Evolutionary conservation across 2,888 invertebrate species (phyloP).

Genomic region (Mylabris sibirica): DNA sequence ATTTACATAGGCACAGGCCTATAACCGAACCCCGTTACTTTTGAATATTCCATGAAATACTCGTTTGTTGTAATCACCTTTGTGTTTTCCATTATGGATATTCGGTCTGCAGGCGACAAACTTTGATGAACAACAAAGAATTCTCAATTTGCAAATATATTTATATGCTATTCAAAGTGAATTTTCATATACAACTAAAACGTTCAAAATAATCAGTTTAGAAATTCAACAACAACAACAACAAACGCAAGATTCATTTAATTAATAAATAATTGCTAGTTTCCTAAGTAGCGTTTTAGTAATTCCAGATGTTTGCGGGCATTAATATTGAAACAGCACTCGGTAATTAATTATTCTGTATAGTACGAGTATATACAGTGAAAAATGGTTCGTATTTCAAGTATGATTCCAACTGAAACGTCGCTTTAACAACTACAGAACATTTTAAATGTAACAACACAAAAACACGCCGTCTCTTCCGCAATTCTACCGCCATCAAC

Average conservation of each 20-base stretch:
- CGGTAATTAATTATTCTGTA: constrained; percentile 10
- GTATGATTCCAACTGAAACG: neutral
- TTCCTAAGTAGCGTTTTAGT: neutral
- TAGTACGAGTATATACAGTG: constrained; percentile 10
- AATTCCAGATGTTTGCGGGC: constrained; percentile 10
- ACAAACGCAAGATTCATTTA: neutral
- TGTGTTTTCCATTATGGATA: constrained; percentile 39
- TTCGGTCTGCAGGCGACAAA: constrained; percentile 35
- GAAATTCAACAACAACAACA: neutral
- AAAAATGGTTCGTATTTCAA: constrained; percentile 11
- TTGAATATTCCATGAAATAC: constrained; percentile 44
- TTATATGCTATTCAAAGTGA: neutral
- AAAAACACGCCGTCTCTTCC: constrained; percentile 25
- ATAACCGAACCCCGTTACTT: constrained; percentile 24
- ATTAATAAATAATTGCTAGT: constrained; percentile 12
- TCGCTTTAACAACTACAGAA: neutral
- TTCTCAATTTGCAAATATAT: constrained; percentile 3
- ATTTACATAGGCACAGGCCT: constrained; percentile 38
- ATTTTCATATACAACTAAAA: neutral
- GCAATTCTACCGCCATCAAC: constrained; percentile 18
- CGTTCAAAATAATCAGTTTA: neutral
- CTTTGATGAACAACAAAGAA: constrained; percentile 29
- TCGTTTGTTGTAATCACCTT: constrained; percentile 43
- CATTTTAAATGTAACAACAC: constrained; percentile 12
- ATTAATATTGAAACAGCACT: constrained; percentile 7